Conservation (phyloP, 2,888 invertebrate species). For the Dimorphilus gyrociliatus region DNA sequence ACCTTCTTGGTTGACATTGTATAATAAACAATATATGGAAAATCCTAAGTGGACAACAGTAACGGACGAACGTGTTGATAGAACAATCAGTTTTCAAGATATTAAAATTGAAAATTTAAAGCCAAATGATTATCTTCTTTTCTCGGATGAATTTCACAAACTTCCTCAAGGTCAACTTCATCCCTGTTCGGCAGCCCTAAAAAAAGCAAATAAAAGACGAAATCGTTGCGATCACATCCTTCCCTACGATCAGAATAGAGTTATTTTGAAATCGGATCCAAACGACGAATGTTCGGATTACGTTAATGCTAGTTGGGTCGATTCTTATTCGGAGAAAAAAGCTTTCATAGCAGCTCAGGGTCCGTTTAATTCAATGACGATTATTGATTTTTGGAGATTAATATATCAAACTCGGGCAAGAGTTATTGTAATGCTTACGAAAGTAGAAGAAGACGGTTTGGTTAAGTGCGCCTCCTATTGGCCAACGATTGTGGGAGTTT, state of each 20-base stretch:
- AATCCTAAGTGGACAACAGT: no score
- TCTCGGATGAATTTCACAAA: constrained; percentile 26
- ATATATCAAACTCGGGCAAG: constrained; percentile 38
- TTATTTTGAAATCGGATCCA: constrained; percentile 15
- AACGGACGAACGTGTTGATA: no score
- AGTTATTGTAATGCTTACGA: constrained; percentile 41
- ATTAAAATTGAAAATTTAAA: no score
- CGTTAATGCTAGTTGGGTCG: constrained; percentile 25
- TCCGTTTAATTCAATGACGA: constrained; percentile 20
- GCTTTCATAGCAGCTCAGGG: constrained; percentile 43
- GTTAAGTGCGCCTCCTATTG: constrained; percentile 83
- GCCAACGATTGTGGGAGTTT: constrained; percentile 48
- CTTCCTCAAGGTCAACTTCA: constrained; percentile 18
- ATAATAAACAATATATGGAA: no score
- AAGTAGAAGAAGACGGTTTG: constrained; percentile 38
- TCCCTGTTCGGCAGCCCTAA: constrained; percentile 16
- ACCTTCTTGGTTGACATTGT: no score
- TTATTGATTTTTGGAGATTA: constrained; percentile 42
- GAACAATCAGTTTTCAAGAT: no score
- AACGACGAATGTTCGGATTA: constrained; percentile 17
- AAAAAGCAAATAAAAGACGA: constrained; percentile 15
- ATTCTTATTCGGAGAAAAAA: constrained; percentile 35
- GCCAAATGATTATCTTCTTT: no score
- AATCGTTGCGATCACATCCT: constrained; percentile 30
- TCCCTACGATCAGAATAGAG: constrained; percentile 32